phyloP scores from a whole-genome alignment of 2,888 invertebrate genomes.

The Tuberolachnus salignus region DNA sequence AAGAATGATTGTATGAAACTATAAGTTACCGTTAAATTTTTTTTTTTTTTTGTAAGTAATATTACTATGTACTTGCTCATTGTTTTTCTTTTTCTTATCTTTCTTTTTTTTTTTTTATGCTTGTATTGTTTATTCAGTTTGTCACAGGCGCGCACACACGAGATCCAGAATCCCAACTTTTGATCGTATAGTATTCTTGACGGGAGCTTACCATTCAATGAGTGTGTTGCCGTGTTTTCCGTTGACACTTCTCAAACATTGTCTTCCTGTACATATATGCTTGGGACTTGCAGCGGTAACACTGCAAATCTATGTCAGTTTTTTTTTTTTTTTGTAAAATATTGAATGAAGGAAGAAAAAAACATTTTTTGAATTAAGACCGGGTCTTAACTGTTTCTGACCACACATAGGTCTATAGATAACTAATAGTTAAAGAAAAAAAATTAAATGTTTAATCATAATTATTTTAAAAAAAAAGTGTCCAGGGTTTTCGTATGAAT shows the following conservation, averaged over 20 bases:
- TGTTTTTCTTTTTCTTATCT: slow-evolving; percentile 49
- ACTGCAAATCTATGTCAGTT: slow-evolving; percentile 14
- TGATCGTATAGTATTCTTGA: slow-evolving; percentile 14
- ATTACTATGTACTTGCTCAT: slow-evolving; percentile 55
- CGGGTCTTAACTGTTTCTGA: slow-evolving; percentile 29
- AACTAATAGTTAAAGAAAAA: slow-evolving; percentile 21
- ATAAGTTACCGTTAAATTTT: slow-evolving; percentile 54
- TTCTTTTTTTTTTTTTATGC: slow-evolving; percentile 25
- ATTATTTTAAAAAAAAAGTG: slow-evolving; percentile 51
- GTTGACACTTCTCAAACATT: slow-evolving; percentile 13
- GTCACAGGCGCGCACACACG: slow-evolving; percentile 16
- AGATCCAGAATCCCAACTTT: slow-evolving; percentile 30
- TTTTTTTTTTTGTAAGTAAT: slow-evolving; percentile 49
- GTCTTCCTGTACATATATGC: slow-evolving; percentile 43
- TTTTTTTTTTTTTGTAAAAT: slow-evolving; percentile 15
- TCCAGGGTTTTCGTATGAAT: slow-evolving; percentile 57
- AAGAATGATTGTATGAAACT: slow-evolving; percentile 56
- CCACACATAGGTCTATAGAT: slow-evolving; percentile 19
- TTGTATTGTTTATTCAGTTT: slow-evolving; percentile 37
- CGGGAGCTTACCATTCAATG: background rate
- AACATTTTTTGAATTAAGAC: slow-evolving; percentile 27
- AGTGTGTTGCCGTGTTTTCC: slow-evolving; percentile 14
- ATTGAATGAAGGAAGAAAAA: background rate
- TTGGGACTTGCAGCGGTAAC: slow-evolving; percentile 13
- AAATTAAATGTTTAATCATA: slow-evolving; percentile 50